These are phyloP conservation scores for Pavo muticus DNA, from an alignment of 2,113 vertebrate genomes.

Conservation along the genomic window DNA sequence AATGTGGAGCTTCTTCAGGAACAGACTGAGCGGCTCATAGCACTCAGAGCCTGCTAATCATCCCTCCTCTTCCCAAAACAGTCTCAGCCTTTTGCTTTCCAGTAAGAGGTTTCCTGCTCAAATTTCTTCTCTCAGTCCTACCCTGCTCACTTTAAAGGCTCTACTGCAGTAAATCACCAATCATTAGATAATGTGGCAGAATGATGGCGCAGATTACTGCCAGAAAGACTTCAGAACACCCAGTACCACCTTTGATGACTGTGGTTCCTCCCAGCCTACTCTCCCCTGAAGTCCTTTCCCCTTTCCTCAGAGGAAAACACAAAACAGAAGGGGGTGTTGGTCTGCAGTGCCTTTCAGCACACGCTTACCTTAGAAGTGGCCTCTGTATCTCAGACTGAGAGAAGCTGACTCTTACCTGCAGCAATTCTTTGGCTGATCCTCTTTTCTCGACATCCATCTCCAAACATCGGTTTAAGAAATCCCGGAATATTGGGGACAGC, in stretches of 20 bases:
- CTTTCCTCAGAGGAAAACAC: neutral
- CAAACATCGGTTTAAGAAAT: slow-evolving; percentile 95
- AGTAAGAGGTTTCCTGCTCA: neutral
- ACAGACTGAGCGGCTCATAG: neutral
- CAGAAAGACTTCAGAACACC: neutral
- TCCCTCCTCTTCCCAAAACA: neutral
- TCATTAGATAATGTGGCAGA: neutral
- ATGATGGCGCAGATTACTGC: neutral
- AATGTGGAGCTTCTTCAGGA: neutral
- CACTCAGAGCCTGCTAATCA: neutral
- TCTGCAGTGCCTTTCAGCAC: rapidly evolving
- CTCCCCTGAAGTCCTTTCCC: neutral
- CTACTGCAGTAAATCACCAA: neutral
- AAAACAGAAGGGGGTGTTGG: neutral
- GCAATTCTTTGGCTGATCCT: slow-evolving; percentile 94
- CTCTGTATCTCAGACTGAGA: neutral
- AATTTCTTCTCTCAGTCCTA: neutral
- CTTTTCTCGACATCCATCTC: slow-evolving; percentile 99
- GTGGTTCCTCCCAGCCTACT: neutral
- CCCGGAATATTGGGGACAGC: slow-evolving; percentile 94
- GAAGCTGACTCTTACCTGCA: slow-evolving; percentile 83
- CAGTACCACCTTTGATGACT: neutral
- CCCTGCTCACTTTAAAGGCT: neutral
- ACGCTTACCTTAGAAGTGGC: neutral
- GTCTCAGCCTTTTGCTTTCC: neutral